Evolutionary conservation across 1,140 invertebrate species (phyloP).

Genomic region (Lucilia cuprina): DNA sequence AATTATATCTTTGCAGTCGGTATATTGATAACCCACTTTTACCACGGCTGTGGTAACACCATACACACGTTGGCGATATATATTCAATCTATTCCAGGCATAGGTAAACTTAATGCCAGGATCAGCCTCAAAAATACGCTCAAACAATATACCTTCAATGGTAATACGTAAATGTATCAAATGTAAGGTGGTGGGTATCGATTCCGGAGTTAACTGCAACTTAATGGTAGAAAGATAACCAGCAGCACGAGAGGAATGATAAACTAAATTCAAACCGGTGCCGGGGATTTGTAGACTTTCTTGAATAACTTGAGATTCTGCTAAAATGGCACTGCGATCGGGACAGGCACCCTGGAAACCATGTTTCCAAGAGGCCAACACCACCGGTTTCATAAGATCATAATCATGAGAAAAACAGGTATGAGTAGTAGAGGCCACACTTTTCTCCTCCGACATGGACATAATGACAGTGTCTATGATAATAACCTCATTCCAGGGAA

Average conservation of each 20-base stretch:
- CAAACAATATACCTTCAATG: conserved; percentile 92
- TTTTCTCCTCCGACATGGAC: conserved; percentile 82
- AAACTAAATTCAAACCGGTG: conserved; percentile 90
- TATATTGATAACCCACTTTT: conserved; percentile 95
- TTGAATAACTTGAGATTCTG: conserved; percentile 94
- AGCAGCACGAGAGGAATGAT: conserved; percentile 89
- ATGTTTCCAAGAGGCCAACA: conserved; percentile 94
- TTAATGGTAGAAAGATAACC: conserved; percentile 96
- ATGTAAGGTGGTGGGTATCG: conserved; percentile 80
- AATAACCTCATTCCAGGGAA: conserved; percentile 96
- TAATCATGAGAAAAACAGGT: conserved; percentile 91
- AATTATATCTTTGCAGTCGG: conserved; percentile 89
- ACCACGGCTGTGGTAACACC: conserved; percentile 90
- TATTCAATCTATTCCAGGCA: conserved; percentile 94
- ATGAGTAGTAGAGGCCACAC: conserved; percentile 67
- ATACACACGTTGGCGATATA: conserved; percentile 94
- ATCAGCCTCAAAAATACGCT: conserved; percentile 94
- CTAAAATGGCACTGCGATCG: conserved; percentile 88
- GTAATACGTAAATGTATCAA: conserved; percentile 89
- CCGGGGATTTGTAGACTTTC: conserved; percentile 93
- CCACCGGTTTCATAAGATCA: conserved; percentile 92
- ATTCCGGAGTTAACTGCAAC: conserved; percentile 88
- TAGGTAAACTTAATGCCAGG: conserved; percentile 95
- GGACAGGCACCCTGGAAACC: conserved; percentile 95
- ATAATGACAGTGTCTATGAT: conserved; percentile 88